Evolutionary conservation across 2,113 vertebrate genomes (phyloP).

Genomic region (Chlamydotis undulata): DNA sequence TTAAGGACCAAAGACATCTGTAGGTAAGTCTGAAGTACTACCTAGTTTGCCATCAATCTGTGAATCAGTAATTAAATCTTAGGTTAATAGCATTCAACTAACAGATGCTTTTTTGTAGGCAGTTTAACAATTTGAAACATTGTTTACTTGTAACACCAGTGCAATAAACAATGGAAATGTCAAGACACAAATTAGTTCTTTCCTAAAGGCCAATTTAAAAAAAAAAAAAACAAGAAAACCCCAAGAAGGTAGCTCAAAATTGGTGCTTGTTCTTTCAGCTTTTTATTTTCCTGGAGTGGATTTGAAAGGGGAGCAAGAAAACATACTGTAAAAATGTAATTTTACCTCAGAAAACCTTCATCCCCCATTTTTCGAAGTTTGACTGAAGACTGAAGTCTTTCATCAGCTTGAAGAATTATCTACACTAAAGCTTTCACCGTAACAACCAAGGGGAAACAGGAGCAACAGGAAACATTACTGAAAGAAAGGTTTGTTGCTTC

Average conservation of each 20-base stretch:
- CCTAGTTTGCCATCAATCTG: constrained; percentile 29
- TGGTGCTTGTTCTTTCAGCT: neutral
- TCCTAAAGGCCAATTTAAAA: neutral
- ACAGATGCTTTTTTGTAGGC: constrained; percentile 22
- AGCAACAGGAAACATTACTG: neutral
- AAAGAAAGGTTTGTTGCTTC: neutral
- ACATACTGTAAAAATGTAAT: neutral
- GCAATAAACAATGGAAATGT: constrained; percentile 48
- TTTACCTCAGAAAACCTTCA: neutral
- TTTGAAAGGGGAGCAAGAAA: neutral
- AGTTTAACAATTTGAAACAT: constrained; percentile 49
- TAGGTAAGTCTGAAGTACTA: constrained; percentile 31
- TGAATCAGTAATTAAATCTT: constrained; percentile 62
- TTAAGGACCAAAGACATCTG: constrained; percentile 46
- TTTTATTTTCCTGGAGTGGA: neutral
- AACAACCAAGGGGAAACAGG: neutral
- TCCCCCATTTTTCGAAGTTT: neutral
- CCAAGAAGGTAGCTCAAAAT: neutral
- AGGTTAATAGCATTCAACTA: constrained; percentile 35
- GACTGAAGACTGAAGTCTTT: neutral
- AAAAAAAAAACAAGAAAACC: neutral
- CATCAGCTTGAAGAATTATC: neutral
- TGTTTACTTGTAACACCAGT: neutral
- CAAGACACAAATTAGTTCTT: constrained; percentile 29
- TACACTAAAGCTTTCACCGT: neutral